Evolutionary conservation across 2,797 vertebrate genomes (phyloP).

Genomic region (Siniperca scherzeri): DNA sequence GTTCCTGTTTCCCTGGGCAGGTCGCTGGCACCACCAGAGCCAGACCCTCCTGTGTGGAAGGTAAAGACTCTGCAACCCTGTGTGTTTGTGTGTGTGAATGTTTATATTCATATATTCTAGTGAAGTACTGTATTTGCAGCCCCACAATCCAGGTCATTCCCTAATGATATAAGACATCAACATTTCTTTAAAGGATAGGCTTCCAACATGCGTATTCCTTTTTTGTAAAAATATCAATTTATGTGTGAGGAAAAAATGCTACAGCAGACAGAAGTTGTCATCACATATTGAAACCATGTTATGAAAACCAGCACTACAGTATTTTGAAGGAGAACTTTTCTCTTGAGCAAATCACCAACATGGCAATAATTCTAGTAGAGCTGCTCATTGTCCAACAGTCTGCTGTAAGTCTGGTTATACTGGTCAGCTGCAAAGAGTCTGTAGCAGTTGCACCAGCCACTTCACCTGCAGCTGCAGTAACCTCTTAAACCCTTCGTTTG

Average conservation of each 20-base stretch:
- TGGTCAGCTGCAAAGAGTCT: neutral
- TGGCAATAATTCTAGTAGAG: neutral
- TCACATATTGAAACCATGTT: neutral
- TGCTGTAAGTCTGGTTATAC: neutral
- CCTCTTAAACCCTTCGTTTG: neutral
- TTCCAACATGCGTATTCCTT: neutral
- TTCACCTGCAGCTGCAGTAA: neutral
- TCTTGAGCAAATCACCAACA: neutral
- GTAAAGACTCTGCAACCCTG: constrained; percentile 78
- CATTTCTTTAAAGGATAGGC: neutral
- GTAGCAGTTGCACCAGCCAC: neutral
- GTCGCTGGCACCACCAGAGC: constrained; percentile 95
- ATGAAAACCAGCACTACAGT: neutral
- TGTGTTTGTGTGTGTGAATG: neutral
- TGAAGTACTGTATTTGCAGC: neutral
- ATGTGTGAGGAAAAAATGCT: neutral
- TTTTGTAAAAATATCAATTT: neutral
- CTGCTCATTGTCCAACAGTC: neutral
- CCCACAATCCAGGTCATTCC: neutral
- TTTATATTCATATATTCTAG: neutral
- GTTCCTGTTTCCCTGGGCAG: constrained; percentile 97
- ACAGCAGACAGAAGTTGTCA: neutral
- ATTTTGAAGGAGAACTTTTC: neutral
- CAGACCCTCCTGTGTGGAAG: constrained; percentile 97
- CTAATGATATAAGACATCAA: neutral